Conservation (phyloP, 2,113 vertebrate genomes). For the Bufo gargarizans region DNA sequence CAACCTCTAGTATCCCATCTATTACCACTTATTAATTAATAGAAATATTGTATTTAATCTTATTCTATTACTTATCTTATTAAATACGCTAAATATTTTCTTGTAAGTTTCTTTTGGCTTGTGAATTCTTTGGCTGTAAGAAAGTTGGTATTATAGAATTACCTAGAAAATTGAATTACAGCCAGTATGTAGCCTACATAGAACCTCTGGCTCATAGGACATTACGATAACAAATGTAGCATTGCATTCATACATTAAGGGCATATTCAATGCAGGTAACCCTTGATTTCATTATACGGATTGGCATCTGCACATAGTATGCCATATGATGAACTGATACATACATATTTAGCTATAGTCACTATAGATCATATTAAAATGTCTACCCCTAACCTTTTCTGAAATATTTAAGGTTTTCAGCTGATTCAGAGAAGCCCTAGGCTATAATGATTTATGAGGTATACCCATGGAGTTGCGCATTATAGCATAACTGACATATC, state of each 20-base stretch:
- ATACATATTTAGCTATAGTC: neutral
- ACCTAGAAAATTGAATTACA: conserved; percentile 41
- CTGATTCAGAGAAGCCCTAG: neutral
- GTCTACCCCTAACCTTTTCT: neutral
- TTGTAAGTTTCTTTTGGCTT: neutral
- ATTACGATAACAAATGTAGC: conserved; percentile 37
- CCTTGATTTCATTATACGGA: neutral
- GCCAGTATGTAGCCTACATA: neutral
- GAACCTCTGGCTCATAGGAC: conserved; percentile 5
- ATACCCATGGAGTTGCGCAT: too few species aligned
- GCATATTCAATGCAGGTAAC: neutral
- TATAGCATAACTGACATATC: neutral
- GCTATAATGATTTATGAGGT: neutral
- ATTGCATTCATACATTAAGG: conserved; percentile 7
- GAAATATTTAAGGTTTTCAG: neutral
- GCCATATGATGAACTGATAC: neutral
- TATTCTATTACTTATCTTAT: neutral
- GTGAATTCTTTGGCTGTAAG: neutral
- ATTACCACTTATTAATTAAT: neutral
- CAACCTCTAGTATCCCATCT: neutral
- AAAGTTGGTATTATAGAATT: conserved; percentile 32
- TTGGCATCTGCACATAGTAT: neutral
- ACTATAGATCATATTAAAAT: neutral
- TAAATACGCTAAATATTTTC: neutral
- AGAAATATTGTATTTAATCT: neutral